Conservation (phyloP, 2,888 invertebrate genomes). For the Blastobasis adustella region DNA sequence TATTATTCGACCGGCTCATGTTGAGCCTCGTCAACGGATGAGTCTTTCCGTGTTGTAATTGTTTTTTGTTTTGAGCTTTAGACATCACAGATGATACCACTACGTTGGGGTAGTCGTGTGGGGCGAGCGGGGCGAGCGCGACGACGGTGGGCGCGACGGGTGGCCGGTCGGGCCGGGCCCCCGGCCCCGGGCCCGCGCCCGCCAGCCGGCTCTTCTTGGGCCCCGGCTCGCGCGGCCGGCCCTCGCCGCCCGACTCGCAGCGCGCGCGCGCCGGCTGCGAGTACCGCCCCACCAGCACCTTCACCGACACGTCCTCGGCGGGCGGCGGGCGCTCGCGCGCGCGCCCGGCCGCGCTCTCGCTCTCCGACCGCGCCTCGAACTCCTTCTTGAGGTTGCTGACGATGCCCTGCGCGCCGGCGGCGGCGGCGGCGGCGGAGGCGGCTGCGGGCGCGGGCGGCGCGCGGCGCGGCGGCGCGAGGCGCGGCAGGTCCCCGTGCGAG, state of each 20-base stretch:
- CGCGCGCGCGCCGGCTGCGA: constrained; percentile 58
- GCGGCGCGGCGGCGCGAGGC: constrained; percentile 26
- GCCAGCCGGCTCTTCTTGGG: constrained; percentile 22
- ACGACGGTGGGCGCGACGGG: constrained; percentile 54
- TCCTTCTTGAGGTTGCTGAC: constrained; percentile 91
- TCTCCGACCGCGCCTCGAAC: constrained; percentile 81
- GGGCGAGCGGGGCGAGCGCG: constrained; percentile 55
- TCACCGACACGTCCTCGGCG: constrained; percentile 80
- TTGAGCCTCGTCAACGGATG: constrained; percentile 93
- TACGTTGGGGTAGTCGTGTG: constrained; percentile 70
- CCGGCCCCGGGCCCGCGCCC: constrained; percentile 20
- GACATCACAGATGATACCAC: constrained; percentile 81
- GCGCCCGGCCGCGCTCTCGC: constrained; percentile 24
- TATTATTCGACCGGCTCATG: constrained; percentile 81
- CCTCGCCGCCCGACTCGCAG: constrained; percentile 33
- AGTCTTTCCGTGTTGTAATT: constrained; percentile 92
- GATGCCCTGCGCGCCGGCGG: constrained; percentile 76
- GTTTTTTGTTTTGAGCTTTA: constrained; percentile 84
- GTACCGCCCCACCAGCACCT: constrained; percentile 84
- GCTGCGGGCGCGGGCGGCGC: constrained; percentile 13
- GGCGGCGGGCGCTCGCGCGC: constrained; percentile 57
- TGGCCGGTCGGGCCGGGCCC: constrained; percentile 38
- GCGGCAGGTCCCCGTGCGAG: constrained; percentile 59
- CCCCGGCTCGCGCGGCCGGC: constrained; percentile 17
- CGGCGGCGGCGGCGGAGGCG: constrained; percentile 19